phyloP scores from a whole-genome alignment of 1,140 invertebrate genomes.

The Drosophila ambigua region DNA sequence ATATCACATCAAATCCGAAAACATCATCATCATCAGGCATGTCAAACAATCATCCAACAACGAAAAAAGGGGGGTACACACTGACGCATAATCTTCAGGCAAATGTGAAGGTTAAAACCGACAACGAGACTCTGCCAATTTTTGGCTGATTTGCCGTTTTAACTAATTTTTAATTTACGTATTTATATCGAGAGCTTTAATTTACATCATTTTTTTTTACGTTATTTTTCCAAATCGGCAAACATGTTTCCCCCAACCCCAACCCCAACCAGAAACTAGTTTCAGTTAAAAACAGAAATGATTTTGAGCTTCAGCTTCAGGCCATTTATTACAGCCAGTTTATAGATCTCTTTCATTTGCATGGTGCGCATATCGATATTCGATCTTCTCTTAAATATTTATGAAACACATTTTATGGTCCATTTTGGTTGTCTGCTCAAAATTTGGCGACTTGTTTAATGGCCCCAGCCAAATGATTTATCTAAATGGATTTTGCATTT shows the following conservation, averaged over 20 bases:
- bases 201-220: slow-evolving; percentile 60
- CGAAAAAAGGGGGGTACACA: not conserved
- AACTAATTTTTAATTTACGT: slow-evolving; percentile 74
- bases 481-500: slow-evolving; percentile 13
- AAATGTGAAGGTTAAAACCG: slow-evolving; percentile 70
- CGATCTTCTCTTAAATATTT: slow-evolving; percentile 60
- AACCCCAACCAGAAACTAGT: slow-evolving; percentile 39
- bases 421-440: slow-evolving; percentile 24
- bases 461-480: slow-evolving; percentile 53
- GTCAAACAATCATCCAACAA: slow-evolving; percentile 23
- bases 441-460: slow-evolving; percentile 52
- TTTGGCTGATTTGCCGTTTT: slow-evolving; percentile 57
- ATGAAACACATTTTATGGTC: slow-evolving; percentile 66
- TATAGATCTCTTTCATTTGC: slow-evolving; percentile 25
- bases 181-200: slow-evolving; percentile 61
- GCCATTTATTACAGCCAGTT: slow-evolving; percentile 58
- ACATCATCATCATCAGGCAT: slow-evolving; percentile 32
- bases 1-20: slow-evolving; percentile 7
- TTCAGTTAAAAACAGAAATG: slow-evolving; percentile 11
- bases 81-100: slow-evolving; percentile 33
- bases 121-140: slow-evolving; percentile 25
- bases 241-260: slow-evolving; percentile 60
- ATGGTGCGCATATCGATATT: not conserved
- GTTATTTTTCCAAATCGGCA: slow-evolving; percentile 40
- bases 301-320: slow-evolving; percentile 34